Evolutionary conservation across 2,888 invertebrate genomes (phyloP).

Genomic region (Augochlorella aurata): DNA sequence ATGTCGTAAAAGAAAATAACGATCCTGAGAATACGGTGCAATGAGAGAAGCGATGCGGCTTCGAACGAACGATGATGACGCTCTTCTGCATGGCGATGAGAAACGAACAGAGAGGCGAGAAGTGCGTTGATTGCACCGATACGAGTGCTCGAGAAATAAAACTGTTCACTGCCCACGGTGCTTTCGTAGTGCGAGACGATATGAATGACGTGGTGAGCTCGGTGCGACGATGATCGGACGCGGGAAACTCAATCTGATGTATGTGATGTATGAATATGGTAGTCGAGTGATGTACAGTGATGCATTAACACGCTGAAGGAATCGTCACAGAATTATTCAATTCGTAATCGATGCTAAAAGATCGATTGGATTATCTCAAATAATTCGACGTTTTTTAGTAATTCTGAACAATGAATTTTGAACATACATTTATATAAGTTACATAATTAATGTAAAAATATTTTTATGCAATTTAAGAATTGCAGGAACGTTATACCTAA

Average conservation of each 20-base stretch:
- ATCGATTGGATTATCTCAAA: no score
- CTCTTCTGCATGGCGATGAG: neutral
- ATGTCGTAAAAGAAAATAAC: constrained; percentile 3
- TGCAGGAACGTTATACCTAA: no score
- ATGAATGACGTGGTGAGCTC: constrained; percentile 8
- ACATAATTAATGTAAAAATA: no score
- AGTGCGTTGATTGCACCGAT: neutral
- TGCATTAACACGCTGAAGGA: constrained; percentile 37
- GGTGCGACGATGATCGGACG: neutral
- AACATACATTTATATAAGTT: no score
- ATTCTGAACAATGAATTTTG: no score
- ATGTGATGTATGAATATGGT: neutral
- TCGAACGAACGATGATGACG: neutral
- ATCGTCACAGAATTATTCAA: no score
- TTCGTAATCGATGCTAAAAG: no score
- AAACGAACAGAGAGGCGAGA: constrained; percentile 2
- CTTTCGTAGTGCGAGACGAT: neutral
- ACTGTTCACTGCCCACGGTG: neutral
- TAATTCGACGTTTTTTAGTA: no score
- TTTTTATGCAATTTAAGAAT: no score
- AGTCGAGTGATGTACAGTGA: constrained; percentile 1
- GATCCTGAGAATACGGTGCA: neutral
- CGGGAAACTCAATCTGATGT: constrained; percentile 24
- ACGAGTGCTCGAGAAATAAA: neutral
- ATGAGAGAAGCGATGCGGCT: neutral